phyloP scores from a whole-genome alignment of 92 coral and sea anemone species.

The Pocillopora meandrina region DNA sequence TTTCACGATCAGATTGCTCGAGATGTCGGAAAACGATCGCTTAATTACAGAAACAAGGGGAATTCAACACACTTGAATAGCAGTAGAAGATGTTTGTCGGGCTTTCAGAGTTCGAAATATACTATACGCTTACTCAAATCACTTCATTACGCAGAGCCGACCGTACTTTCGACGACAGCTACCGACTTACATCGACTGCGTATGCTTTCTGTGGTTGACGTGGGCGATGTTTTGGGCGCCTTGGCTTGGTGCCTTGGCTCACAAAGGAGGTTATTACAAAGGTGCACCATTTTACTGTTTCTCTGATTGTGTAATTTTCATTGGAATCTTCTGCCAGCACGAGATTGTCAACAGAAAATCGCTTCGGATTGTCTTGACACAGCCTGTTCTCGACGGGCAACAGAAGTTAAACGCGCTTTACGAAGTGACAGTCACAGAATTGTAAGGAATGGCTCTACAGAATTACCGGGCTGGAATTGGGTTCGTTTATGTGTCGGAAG shows the following conservation, averaged over 20 bases:
- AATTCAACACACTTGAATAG: slow-evolving; percentile 46
- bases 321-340: slow-evolving; percentile 68
- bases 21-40: slow-evolving; percentile 42
- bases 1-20: not conserved
- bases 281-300: slow-evolving; percentile 52
- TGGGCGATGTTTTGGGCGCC: slow-evolving; percentile 34
- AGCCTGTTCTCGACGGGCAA: slow-evolving; percentile 68
- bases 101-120: slow-evolving; percentile 33
- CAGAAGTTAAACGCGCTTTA: slow-evolving; percentile 49
- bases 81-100: slow-evolving; percentile 53
- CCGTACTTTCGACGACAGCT: slow-evolving; percentile 60
- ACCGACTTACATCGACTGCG: slow-evolving; percentile 54
- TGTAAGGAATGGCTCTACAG: slow-evolving; percentile 63
- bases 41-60: slow-evolving; percentile 20
- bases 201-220: slow-evolving; percentile 12
- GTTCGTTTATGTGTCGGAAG: slow-evolving; percentile 47
- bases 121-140: slow-evolving; percentile 55
- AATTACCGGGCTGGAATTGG: slow-evolving; percentile 71
- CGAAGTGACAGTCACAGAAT: slow-evolving; percentile 62
- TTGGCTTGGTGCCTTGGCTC: slow-evolving; percentile 54
- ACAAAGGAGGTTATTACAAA: slow-evolving; percentile 23
- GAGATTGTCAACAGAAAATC: slow-evolving; percentile 65
- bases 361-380: slow-evolving; percentile 54
- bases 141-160: slow-evolving; percentile 71
- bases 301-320: slow-evolving; percentile 41